Conservation (phyloP, 2,888 invertebrate species). For the Phalera bucephala region DNA sequence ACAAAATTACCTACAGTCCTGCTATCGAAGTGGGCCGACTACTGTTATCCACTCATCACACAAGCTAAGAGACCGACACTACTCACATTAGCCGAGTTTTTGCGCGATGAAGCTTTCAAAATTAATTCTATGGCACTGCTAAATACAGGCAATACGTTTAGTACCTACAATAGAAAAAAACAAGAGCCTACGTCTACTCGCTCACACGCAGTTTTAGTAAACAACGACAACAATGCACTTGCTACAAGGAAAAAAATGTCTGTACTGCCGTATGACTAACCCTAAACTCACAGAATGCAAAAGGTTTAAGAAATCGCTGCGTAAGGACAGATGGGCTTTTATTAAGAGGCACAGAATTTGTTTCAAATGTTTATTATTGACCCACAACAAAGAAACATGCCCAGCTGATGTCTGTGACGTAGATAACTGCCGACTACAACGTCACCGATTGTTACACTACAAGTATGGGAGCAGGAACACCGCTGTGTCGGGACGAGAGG, state of each 20-base stretch:
- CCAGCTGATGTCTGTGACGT: background rate
- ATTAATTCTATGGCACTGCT: background rate
- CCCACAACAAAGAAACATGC: background rate
- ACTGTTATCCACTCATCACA: conserved; percentile 1
- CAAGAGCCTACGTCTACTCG: background rate
- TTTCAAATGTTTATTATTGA: conserved; percentile 4
- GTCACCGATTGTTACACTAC: conserved; percentile 17
- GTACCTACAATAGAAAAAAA: background rate
- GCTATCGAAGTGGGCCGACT: conserved; percentile 1
- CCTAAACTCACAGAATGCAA: conserved; percentile 16
- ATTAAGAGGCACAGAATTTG: conserved; percentile 1
- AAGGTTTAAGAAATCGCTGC: conserved; percentile 19
- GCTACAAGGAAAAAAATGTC: conserved; percentile 9
- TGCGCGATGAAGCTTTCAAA: conserved; percentile 2
- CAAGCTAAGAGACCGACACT: background rate
- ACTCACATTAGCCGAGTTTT: background rate
- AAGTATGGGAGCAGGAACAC: background rate
- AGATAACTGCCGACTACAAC: conserved; percentile 8
- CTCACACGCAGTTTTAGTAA: conserved; percentile 1
- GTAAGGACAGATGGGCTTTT: conserved; percentile 12
- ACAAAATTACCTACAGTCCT: background rate
- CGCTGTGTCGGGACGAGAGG: background rate
- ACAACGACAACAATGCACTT: background rate
- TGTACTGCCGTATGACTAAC: conserved; percentile 8
- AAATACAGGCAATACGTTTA: background rate